A percentile compares a stretch with the other conserved stretches of the same genome.
Evolutionary conservation across 2,797 vertebrate genomes (phyloP).

Genomic region (Coccyzus lansbergi): DNA sequence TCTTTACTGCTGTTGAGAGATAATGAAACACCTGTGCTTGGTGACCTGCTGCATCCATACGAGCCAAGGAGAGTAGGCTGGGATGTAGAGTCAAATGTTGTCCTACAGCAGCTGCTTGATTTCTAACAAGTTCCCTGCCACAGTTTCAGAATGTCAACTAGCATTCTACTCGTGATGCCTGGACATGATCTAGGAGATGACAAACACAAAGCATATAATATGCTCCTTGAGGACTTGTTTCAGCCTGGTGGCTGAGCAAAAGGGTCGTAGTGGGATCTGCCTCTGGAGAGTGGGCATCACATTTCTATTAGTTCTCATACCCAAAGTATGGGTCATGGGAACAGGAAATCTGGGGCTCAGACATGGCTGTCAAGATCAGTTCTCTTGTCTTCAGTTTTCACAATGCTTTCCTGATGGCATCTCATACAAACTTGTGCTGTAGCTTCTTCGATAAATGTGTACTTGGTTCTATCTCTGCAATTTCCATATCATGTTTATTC

Average conservation of each 20-base stretch:
- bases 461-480: conserved; percentile 51
- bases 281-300: background rate
- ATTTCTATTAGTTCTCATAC: background rate
- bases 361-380: background rate
- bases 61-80: background rate
- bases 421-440: conserved; percentile 14
- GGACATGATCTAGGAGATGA: background rate
- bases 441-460: conserved; percentile 55
- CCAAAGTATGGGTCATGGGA: background rate
- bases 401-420: conserved; percentile 46
- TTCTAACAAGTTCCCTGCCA: background rate
- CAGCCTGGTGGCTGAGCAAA: background rate
- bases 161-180: background rate
- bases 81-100: background rate
- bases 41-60: background rate
- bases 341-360: background rate
- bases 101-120: background rate
- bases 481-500: conserved; percentile 80
- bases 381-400: background rate
- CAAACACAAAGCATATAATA: background rate
- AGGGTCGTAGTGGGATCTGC: background rate
- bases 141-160: rapidly evolving
- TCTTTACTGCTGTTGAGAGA: background rate
- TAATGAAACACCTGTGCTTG: background rate
- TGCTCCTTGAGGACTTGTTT: background rate